Conservation (phyloP, 2,113 vertebrate genomes). For the Oryzias woworae region DNA sequence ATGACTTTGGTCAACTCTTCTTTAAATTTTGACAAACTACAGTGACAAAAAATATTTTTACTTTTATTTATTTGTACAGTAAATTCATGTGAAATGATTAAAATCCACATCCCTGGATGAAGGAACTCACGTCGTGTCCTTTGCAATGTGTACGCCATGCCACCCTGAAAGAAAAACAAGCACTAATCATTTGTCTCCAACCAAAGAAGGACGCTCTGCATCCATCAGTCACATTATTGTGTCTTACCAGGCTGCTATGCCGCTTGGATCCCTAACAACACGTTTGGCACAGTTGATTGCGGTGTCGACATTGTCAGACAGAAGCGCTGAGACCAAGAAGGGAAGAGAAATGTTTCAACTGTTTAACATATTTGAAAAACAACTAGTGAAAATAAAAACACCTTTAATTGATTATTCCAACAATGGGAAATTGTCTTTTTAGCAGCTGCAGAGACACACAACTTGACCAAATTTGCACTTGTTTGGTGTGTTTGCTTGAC, state of each 20-base stretch:
- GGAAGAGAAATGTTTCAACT: not conserved
- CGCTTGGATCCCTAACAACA: conserved; percentile 19
- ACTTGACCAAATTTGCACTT: too few species aligned
- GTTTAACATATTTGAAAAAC: not conserved
- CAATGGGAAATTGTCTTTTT: too few species aligned
- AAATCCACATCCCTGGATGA: conserved; percentile 30
- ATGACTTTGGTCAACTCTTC: not conserved
- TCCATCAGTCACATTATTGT: not conserved
- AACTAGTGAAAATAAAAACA: not conserved
- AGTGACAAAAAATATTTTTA: not conserved
- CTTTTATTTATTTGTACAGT: not conserved
- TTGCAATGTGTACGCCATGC: conserved; percentile 5
- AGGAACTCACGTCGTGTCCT: conserved; percentile 16
- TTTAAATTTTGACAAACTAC: not conserved
- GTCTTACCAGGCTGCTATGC: conserved; percentile 48
- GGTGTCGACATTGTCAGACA: not conserved
- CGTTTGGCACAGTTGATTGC: conserved; percentile 48
- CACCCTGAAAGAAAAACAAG: conserved; percentile 46
- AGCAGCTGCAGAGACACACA: too few species aligned
- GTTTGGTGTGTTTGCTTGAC: too few species aligned
- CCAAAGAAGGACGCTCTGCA: not conserved
- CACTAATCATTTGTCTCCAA: not conserved
- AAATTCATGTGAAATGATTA: not conserved
- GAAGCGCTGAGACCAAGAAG: conserved; percentile 21
- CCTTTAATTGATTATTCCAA: too few species aligned